These are phyloP conservation scores for Mixornis gularis DNA, from an alignment of 2,113 vertebrate species.

Conservation along the genomic window DNA sequence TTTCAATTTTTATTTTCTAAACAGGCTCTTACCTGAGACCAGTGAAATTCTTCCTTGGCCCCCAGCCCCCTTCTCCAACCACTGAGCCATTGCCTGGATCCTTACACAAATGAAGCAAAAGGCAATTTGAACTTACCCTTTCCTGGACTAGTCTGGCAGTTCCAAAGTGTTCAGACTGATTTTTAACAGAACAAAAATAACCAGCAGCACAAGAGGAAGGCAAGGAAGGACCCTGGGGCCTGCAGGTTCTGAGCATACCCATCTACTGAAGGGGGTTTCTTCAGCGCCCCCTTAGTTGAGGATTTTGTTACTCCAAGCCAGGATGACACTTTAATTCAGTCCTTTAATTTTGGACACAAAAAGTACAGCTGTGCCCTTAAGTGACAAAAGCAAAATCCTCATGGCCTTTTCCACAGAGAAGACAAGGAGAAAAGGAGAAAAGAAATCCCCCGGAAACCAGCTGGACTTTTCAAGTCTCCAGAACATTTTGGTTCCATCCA, in stretches of 20 bases:
- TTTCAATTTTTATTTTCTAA: background rate
- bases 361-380: background rate
- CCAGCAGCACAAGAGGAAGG: background rate
- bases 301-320: background rate
- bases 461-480: background rate
- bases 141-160: background rate
- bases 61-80: background rate
- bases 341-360: background rate
- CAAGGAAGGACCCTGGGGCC: background rate
- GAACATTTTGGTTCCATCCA: background rate
- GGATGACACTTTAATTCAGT: background rate
- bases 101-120: background rate
- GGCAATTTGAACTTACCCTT: background rate
- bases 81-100: fast-evolving
- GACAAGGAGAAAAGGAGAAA: background rate
- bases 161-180: background rate
- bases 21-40: background rate
- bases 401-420: background rate
- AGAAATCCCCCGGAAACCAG: background rate
- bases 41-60: background rate
- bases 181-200: background rate
- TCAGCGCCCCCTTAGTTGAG: background rate
- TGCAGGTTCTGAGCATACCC: background rate
- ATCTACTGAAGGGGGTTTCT: background rate
- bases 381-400: background rate